These are phyloP conservation scores for Ceramica pisi DNA, from an alignment of 2,888 invertebrate species.

Conservation along the genomic window DNA sequence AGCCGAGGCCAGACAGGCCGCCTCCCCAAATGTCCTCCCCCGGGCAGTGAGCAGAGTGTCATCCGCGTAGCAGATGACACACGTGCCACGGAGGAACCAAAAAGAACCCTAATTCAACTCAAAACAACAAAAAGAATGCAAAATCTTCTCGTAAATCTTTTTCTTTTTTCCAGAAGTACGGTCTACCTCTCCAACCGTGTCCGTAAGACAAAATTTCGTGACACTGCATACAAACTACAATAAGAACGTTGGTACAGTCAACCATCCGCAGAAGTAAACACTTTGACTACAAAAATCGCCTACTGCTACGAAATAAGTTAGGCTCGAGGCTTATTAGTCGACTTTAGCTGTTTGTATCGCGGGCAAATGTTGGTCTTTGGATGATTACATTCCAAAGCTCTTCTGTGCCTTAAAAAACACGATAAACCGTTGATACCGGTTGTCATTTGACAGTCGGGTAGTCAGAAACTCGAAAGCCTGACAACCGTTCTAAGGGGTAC, in stretches of 20 bases:
- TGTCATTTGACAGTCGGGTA: background rate
- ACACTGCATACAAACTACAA: constrained; percentile 47
- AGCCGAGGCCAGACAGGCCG: no score
- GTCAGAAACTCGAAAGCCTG: background rate
- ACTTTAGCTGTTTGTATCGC: no score
- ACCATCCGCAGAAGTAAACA: background rate
- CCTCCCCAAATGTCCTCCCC: no score
- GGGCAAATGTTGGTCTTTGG: no score
- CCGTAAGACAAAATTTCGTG: constrained; percentile 39
- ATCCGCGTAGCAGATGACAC: no score
- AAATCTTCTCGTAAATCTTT: background rate
- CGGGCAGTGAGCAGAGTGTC: no score
- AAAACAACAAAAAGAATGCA: background rate
- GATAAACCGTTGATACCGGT: background rate
- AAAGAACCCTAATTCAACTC: background rate
- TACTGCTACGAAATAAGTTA: background rate
- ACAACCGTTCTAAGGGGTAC: background rate
- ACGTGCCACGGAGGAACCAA: no score
- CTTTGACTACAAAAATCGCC: no score
- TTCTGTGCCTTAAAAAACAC: no score
- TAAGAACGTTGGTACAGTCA: constrained; percentile 17
- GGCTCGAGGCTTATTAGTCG: no score
- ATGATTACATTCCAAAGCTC: no score
- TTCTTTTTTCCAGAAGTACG: constrained; percentile 2
- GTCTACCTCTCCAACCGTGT: background rate